Evolutionary conservation across 2,797 vertebrate species (phyloP).

Genomic region (Holocentrus rufus): DNA sequence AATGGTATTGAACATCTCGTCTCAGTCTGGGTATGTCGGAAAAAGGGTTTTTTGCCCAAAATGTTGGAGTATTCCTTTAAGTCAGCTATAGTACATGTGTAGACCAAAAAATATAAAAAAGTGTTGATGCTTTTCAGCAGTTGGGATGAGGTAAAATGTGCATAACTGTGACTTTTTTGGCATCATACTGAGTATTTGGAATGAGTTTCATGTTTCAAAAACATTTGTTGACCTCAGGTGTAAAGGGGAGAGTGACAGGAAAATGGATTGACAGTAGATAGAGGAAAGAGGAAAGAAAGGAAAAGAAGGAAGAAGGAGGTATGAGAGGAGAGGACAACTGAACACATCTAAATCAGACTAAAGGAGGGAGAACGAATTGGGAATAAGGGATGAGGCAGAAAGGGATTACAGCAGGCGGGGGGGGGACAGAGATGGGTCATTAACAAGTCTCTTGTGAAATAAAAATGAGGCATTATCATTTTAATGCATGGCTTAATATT

Average conservation of each 20-base stretch:
- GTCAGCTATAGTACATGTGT: no score
- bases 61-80: no score
- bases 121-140: no score
- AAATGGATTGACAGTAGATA: neutral
- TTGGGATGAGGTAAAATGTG: no score
- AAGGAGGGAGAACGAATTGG: constrained; percentile 71
- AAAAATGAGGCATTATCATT: constrained; percentile 65
- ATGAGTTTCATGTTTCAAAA: neutral
- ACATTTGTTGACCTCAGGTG: neutral
- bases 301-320: neutral
- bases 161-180: no score
- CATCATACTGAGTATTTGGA: neutral
- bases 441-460: constrained; percentile 63
- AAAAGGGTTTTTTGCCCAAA: no score
- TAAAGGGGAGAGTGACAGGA: neutral
- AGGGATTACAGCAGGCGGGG: constrained; percentile 50
- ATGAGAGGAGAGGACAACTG: constrained; percentile 49
- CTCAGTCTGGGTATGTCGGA: no score
- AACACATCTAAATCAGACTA: constrained; percentile 69
- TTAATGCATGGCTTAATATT: constrained; percentile 66
- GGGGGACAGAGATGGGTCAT: constrained; percentile 55
- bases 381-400: constrained; percentile 62
- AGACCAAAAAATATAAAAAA: no score
- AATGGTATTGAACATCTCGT: no score
- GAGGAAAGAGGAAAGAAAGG: neutral